phyloP scores from a whole-genome alignment of 2,113 vertebrate species.

The Bos indicus region DNA sequence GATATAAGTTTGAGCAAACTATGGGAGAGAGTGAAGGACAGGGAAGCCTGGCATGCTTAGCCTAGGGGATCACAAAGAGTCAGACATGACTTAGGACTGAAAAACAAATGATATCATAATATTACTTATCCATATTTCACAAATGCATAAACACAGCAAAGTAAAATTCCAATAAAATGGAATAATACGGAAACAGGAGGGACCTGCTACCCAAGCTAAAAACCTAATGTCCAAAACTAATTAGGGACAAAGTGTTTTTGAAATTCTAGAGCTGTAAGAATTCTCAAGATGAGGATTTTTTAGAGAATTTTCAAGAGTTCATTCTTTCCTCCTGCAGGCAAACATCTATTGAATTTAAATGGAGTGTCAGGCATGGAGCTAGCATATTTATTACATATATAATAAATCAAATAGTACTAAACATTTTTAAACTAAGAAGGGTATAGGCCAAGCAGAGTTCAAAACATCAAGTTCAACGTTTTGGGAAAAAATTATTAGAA shows the following conservation, averaged over 20 bases:
- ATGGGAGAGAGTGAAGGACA: background rate
- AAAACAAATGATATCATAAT: background rate
- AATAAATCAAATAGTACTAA: background rate
- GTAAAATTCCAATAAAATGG: background rate
- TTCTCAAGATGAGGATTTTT: background rate
- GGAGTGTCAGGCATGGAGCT: background rate
- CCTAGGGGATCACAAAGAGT: background rate
- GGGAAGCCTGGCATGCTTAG: background rate
- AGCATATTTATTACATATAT: background rate
- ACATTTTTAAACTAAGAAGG: background rate
- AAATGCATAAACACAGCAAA: background rate
- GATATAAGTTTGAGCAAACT: background rate
- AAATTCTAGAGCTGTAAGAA: background rate
- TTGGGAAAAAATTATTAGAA: slow-evolving; percentile 9
- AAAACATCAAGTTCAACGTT: background rate
- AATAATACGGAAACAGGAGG: background rate
- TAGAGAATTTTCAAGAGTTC: background rate
- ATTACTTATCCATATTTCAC: background rate
- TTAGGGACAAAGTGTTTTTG: background rate
- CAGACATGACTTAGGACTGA: background rate
- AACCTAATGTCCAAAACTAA: background rate
- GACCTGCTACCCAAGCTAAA: background rate
- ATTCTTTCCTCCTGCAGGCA: background rate
- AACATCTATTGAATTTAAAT: background rate
- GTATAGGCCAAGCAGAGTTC: background rate